Base-by-base conservation (phyloP, 2,113 vertebrate species). In the Xyrauchen texanus region DNA sequence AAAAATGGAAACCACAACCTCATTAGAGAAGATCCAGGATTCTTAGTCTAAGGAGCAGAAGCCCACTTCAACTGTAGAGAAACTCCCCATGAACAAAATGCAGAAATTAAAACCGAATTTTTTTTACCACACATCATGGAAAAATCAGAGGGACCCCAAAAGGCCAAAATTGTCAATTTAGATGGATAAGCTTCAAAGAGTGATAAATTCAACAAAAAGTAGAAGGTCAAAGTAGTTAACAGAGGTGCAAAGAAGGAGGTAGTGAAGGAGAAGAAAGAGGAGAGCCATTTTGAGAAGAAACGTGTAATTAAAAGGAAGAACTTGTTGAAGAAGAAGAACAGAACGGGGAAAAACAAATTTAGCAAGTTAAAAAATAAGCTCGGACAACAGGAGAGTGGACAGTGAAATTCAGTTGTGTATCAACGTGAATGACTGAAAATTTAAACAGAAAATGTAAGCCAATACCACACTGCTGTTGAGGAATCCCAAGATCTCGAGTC, bases 281-380 rank as follows among this genome's bases (percentile, higher is more conserved):
- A 93, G 21, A 34, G 21, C 21, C 21, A 34, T 34, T 34, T 34
- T 34, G 21, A 34, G 78, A 91, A 91, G 64, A 52, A 75, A 10
- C 79, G 7, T n/a, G 86, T 87, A 73, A 88, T 84, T 68, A 84
- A 79, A 5, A 86, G 7, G 10, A 90, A 34, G 21, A 34, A 34
- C 21, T 34, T 34, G n/a, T n/a, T n/a, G n/a, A n/a, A n/a, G 21
- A 34, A 34, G 21, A 34, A 84, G 49, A 84, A 85, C 4, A 89
- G 88, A 83, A 88, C 91, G 4, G 91, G 90, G 63, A 92, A 91
- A 79, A 93, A 93, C 74, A 91, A 87, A 83, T 92, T 93, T 80
- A 88, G 58, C 16, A 90, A 91, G 81, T 77, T 91, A 83, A 91
- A 89, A 57, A n/a, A 79, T 58, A 34, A 34, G 21, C 21, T 34